Conservation (phyloP, 2,797 vertebrate genomes). For the Phrynocephalus forsythii region DNA sequence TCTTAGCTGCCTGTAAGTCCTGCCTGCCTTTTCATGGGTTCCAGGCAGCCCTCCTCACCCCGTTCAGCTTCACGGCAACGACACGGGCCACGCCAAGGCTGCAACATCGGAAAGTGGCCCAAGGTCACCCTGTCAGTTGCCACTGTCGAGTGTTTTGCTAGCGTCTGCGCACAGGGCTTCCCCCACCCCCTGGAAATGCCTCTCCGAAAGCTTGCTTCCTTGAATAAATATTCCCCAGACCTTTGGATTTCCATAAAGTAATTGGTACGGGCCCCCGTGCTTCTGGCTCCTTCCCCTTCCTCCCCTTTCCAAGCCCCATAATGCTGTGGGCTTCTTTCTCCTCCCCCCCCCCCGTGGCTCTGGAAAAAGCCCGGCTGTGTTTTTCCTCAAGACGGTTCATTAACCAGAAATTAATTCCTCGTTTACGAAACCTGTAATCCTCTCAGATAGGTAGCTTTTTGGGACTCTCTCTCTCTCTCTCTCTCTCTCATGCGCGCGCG, state of each 20-base stretch:
- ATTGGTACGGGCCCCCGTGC: neutral
- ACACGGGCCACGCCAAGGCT: too few species aligned
- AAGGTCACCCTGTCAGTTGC: too few species aligned
- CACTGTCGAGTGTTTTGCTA: too few species aligned
- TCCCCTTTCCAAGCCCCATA: too few species aligned
- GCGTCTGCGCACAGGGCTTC: too few species aligned
- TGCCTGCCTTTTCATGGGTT: neutral
- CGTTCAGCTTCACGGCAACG: too few species aligned
- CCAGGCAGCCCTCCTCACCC: neutral
- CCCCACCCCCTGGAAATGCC: neutral
- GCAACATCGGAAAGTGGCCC: too few species aligned
- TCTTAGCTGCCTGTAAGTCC: neutral
- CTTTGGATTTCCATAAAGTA: neutral
- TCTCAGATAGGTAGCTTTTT: slow-evolving; percentile 50
- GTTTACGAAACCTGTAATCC: slow-evolving; percentile 72
- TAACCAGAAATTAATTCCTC: slow-evolving; percentile 70
- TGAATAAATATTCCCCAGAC: too few species aligned
- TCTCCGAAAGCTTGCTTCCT: neutral
- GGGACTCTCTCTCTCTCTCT: too few species aligned
- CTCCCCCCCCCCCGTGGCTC: neutral
- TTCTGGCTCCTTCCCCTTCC: neutral
- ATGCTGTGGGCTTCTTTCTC: neutral
- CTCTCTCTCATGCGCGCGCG: too few species aligned
- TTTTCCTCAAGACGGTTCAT: slow-evolving; percentile 66
- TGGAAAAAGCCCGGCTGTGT: slow-evolving; percentile 46